phyloP scores from a whole-genome alignment of 1,140 invertebrate genomes.

The Phthorimaea operculella region DNA sequence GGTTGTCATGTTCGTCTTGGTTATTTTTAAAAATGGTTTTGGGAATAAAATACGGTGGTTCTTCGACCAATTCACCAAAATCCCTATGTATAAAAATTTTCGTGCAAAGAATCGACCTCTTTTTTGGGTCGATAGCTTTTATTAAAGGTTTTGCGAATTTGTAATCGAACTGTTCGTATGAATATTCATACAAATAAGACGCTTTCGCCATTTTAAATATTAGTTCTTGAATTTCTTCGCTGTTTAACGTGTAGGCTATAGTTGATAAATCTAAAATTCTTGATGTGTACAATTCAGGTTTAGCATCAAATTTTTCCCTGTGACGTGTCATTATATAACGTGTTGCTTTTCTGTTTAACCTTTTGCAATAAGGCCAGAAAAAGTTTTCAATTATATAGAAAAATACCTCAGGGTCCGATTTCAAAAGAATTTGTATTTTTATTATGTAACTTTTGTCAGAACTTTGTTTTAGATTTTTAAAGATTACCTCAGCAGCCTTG shows the following conservation, averaged over 20 bases:
- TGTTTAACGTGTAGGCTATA: conserved; percentile 21
- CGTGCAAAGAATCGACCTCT: conserved; percentile 31
- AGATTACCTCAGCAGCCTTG: conserved; percentile 9
- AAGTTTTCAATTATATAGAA: conserved; percentile 30
- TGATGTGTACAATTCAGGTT: conserved; percentile 35
- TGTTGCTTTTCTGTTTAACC: conserved; percentile 23
- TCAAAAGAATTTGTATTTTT: conserved; percentile 32
- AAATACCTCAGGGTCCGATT: conserved; percentile 27
- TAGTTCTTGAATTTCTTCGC: conserved; percentile 30
- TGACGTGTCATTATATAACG: conserved; percentile 30
- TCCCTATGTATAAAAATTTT: conserved; percentile 33
- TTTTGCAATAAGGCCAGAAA: background rate
- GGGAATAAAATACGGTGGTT: conserved; percentile 12
- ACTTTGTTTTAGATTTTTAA: too few species aligned
- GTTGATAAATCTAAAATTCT: conserved; percentile 29
- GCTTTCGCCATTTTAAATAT: conserved; percentile 28
- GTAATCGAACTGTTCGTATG: conserved; percentile 29
- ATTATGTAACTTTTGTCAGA: conserved; percentile 21
- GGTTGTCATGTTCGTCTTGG: too few species aligned
- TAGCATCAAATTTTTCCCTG: conserved; percentile 26
- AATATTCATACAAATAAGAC: conserved; percentile 19
- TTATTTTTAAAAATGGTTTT: too few species aligned
- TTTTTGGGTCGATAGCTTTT: conserved; percentile 25
- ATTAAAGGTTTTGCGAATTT: conserved; percentile 38
- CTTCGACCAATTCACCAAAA: conserved; percentile 22